A percentile compares a stretch with the other conserved stretches of the same genome.
phyloP scores from a whole-genome alignment of 2,113 vertebrate species.

The Callionymus lyra region DNA sequence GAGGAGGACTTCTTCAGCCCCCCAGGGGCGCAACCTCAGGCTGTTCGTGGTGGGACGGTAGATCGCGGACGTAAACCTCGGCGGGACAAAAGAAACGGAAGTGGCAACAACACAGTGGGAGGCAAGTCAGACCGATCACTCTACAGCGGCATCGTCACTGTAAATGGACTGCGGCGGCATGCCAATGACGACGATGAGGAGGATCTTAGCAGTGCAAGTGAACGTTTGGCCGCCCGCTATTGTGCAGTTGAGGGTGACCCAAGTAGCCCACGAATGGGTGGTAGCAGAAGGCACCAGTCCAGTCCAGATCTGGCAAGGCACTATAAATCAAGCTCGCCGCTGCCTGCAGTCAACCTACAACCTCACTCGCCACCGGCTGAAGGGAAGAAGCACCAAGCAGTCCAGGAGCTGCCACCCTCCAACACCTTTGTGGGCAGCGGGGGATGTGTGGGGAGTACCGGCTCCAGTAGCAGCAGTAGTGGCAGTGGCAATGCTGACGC shows the following conservation, averaged over 20 bases:
- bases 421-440: constrained; percentile 96
- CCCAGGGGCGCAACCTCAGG: constrained; percentile 64
- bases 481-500: constrained; percentile 74
- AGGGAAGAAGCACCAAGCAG: constrained; percentile 90
- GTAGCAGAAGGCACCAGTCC: constrained; percentile 79
- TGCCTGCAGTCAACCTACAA: constrained; percentile 90
- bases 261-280: constrained; percentile 79
- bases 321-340: constrained; percentile 92
- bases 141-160: constrained; percentile 75
- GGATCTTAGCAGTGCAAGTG: constrained; percentile 79
- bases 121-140: constrained; percentile 84
- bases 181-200: constrained; percentile 65
- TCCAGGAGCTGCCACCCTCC: constrained; percentile 94
- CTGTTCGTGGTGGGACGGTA: constrained; percentile 35
- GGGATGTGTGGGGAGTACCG: constrained; percentile 55
- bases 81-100: constrained; percentile 54
- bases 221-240: constrained; percentile 86
- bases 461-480: constrained; percentile 62
- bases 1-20: constrained; percentile 93
- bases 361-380: constrained; percentile 90
- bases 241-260: constrained; percentile 82
- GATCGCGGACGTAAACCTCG: constrained; percentile 63
- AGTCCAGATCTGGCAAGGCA: constrained; percentile 92
- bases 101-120: constrained; percentile 18
- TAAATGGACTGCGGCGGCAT: constrained; percentile 63